Base-by-base conservation (phyloP, 2,888 invertebrate species). In the Petrolisthes manimaculis region DNA sequence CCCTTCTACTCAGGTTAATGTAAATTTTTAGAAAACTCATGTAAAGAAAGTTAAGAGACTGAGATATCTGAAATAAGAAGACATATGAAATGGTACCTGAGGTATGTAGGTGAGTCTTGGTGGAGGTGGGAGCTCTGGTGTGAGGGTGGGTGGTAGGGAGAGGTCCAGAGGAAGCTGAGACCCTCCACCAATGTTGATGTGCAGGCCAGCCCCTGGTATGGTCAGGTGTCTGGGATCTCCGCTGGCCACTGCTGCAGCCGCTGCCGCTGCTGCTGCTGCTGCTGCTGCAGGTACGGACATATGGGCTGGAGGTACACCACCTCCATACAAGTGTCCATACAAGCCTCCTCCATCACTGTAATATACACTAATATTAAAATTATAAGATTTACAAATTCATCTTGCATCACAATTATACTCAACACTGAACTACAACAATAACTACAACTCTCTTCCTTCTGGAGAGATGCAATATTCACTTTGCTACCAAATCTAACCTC, bases 91-190 rank as follows among this genome's bases (percentile, higher is more conserved):
- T n/a, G 12, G 54, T 53, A 90, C 88, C 83, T 90, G 88, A 81
- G 90, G 90, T 86, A 88, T 85, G 79, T 89, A 88, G 56, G 90
- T 84, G 69, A 89, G 89, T 88, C 89, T 88, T 18, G 90, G 90
- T 3, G 90, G 88, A 18, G 89, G 89, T 51, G 90, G 90, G 67
- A 90, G 88, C 82, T 90, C 90, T 51, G 90, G 90, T 12, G 89
- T 89, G 9, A 90, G 84, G 8, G 88, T 74, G 24, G 90, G 90
- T n/a, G 90, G 90, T 53, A 88, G 71, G 14, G 88, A 88, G 6
- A 90, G 81, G 85, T 90, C 90, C 5, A 90, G 81, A 51, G 88
- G 88, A 14, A 88, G 80, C 78, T 89, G 89, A 37, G 86, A 87
- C 14, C 84, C 87, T 6, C 87, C 87, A 5, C 82, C 89, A 82